Evolutionary conservation across 2,113 vertebrate species (phyloP).

Genomic region (Cololabis saira): DNA sequence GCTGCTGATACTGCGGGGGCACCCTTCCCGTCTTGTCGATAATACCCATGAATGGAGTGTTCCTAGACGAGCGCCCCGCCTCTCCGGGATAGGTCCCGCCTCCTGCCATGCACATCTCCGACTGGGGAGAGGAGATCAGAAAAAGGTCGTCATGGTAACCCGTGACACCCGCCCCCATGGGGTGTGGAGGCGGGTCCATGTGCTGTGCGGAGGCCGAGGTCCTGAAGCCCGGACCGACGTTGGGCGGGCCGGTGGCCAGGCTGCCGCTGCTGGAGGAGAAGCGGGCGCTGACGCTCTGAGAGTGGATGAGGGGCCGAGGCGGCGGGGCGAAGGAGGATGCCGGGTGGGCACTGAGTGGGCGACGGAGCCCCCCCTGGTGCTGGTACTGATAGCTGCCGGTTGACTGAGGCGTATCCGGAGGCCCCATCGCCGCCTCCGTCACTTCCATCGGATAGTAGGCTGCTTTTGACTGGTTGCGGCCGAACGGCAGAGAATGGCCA

Average conservation of each 20-base stretch:
- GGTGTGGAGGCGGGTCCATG: conserved; percentile 92
- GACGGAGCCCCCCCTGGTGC: conserved; percentile 83
- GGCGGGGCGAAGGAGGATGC: conserved; percentile 85
- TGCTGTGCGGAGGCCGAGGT: conserved; percentile 91
- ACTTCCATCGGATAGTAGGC: conserved; percentile 93
- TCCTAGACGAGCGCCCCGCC: conserved; percentile 86
- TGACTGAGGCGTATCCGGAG: conserved; percentile 82
- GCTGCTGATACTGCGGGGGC: conserved; percentile 83
- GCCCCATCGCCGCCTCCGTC: conserved; percentile 77
- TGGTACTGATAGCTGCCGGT: conserved; percentile 71
- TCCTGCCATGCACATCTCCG: conserved; percentile 71
- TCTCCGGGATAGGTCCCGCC: conserved; percentile 90
- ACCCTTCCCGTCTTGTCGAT: conserved; percentile 93
- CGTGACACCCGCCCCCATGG: conserved; percentile 81
- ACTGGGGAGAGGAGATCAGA: conserved; percentile 88
- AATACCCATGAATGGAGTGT: conserved; percentile 96
- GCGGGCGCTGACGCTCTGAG: conserved; percentile 89
- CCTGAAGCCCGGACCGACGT: conserved; percentile 87
- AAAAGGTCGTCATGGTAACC: conserved; percentile 88
- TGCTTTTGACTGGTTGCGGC: conserved; percentile 91
- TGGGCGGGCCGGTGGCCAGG: conserved; percentile 84
- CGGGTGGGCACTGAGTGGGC: conserved; percentile 88
- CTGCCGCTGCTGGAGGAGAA: conserved; percentile 92
- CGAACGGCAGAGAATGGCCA: conserved; percentile 89
- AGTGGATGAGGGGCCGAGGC: conserved; percentile 89